These are phyloP conservation scores for Perccottus glenii DNA, from an alignment of 2,113 vertebrate genomes.

Conservation along the genomic window DNA sequence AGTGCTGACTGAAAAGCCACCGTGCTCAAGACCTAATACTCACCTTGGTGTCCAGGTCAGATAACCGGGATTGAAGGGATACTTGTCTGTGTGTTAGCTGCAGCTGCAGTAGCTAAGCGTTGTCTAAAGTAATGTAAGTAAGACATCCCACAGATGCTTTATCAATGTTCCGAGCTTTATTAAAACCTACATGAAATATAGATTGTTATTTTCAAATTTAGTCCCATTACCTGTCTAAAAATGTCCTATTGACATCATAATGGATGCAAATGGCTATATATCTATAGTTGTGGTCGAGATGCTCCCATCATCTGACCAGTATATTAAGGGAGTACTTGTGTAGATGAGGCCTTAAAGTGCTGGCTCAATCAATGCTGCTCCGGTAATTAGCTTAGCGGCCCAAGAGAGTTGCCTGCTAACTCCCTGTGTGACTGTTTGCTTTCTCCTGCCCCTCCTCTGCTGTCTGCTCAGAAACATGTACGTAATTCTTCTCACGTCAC, in stretches of 20 bases:
- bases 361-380: constrained; percentile 71
- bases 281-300: constrained; percentile 55
- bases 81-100: background rate
- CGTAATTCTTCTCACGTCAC: constrained; percentile 41
- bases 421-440: constrained; percentile 61
- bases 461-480: constrained; percentile 34
- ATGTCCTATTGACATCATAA: constrained; percentile 24
- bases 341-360: constrained; percentile 73
- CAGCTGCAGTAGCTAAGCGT: background rate
- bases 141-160: background rate
- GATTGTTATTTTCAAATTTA: constrained; percentile 1
- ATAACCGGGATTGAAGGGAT: constrained; percentile 13
- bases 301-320: constrained; percentile 59
- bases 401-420: constrained; percentile 57
- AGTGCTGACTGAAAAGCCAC: constrained; percentile 60
- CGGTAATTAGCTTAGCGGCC: constrained; percentile 71
- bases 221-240: constrained; percentile 18
- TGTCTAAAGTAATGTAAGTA: background rate
- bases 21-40: constrained; percentile 25
- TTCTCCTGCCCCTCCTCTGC: constrained; percentile 35
- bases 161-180: background rate
- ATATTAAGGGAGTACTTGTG: constrained; percentile 72
- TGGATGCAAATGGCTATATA: constrained; percentile 49
- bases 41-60: constrained; percentile 33
- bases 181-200: background rate